Percentiles rank a stretch among this genome's conserved stretches.
These are phyloP conservation scores for Portevinia maculata DNA, from an alignment of 2,888 invertebrate genomes.

Conservation along the genomic window DNA sequence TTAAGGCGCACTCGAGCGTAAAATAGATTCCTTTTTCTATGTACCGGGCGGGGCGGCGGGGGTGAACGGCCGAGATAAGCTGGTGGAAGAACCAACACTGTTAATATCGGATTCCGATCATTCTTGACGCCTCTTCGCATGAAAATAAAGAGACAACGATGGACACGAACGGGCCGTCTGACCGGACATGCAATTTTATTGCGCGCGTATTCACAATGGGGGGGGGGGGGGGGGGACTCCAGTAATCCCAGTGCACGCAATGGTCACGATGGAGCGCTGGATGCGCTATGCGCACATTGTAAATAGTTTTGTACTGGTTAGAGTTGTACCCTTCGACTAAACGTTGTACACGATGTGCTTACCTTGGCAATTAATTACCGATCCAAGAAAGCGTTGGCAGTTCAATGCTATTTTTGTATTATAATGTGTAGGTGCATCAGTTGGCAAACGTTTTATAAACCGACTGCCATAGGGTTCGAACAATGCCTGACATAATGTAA, in stretches of 20 bases:
- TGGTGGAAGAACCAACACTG: constrained; percentile 15
- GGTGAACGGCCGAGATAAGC: neutral
- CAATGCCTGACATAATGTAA: neutral
- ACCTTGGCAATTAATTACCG: constrained; percentile 9
- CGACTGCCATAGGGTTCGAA: neutral
- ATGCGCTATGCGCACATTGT: constrained; percentile 2
- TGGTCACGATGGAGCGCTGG: constrained; percentile 6
- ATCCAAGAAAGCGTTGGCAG: constrained; percentile 11
- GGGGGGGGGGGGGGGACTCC: neutral
- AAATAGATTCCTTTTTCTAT: neutral
- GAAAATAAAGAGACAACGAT: constrained; percentile 14
- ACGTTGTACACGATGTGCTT: neutral
- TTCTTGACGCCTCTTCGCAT: constrained; percentile 14
- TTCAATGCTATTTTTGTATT: constrained; percentile 6
- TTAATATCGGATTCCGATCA: constrained; percentile 17
- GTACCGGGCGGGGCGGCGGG: neutral
- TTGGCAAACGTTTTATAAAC: neutral
- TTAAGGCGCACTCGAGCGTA: constrained; percentile 14
- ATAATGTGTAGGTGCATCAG: neutral
- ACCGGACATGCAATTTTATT: constrained; percentile 14
- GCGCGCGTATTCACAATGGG: neutral
- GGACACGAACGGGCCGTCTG: constrained; percentile 16
- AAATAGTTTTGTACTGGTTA: neutral
- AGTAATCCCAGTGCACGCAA: neutral
- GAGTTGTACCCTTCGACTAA: neutral